Conservation (phyloP, 2,888 invertebrate species). For the Euspilapteryx auroguttella region DNA sequence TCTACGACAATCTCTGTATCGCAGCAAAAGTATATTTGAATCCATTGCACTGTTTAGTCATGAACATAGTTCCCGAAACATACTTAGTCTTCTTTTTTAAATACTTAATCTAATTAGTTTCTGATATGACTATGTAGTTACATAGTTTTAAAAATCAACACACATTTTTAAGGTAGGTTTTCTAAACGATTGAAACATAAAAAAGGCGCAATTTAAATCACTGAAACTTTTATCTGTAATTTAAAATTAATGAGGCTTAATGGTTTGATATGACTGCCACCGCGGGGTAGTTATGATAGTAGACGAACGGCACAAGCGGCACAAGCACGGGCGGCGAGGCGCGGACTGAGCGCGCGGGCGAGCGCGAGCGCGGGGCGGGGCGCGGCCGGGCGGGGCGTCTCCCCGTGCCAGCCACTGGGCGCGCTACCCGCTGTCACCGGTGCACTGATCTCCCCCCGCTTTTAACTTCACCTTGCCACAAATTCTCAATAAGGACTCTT, state of each 20-base stretch:
- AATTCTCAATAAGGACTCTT: too few species aligned
- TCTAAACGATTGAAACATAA: too few species aligned
- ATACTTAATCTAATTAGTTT: too few species aligned
- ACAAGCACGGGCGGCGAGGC: constrained; percentile 10
- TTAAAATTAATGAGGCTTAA: too few species aligned
- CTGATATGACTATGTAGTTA: too few species aligned
- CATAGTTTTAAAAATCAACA: too few species aligned
- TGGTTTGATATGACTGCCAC: background rate
- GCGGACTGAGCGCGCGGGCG: constrained; percentile 12
- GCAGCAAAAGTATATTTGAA: background rate
- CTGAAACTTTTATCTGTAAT: too few species aligned
- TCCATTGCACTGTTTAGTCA: constrained; percentile 1
- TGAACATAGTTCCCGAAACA: constrained; percentile 1
- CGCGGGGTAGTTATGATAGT: constrained; percentile 6
- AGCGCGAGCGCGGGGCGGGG: constrained; percentile 9
- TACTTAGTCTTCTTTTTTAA: too few species aligned
- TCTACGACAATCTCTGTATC: too few species aligned
- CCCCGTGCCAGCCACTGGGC: constrained; percentile 29
- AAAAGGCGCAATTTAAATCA: too few species aligned
- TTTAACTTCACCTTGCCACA: too few species aligned
- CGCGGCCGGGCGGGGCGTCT: constrained; percentile 18
- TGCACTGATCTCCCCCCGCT: constrained; percentile 20
- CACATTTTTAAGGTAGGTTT: too few species aligned
- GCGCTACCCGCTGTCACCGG: constrained; percentile 42
- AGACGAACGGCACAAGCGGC: constrained; percentile 6